phyloP scores from a whole-genome alignment of 2,113 vertebrate species.

The Stictonetta naevosa region DNA sequence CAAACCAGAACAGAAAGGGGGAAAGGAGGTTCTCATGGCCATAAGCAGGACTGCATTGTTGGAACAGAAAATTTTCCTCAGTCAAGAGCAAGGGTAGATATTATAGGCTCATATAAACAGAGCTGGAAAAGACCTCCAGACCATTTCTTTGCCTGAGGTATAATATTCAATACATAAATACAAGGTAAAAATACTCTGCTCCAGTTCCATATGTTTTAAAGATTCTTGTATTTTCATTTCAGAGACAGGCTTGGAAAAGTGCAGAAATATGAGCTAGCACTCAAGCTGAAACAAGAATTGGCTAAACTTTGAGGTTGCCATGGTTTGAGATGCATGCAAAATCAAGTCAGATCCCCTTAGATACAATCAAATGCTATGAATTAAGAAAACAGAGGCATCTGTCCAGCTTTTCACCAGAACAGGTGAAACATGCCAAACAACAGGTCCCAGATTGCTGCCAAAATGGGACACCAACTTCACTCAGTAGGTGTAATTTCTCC shows the following conservation, averaged over 20 bases:
- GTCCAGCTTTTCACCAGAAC: background rate
- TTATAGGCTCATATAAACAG: background rate
- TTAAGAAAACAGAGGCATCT: background rate
- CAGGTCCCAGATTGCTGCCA: background rate
- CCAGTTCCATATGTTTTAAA: background rate
- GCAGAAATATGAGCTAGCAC: background rate
- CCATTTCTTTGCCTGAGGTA: background rate
- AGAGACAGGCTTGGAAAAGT: background rate
- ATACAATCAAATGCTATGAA: background rate
- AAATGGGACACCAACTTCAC: background rate
- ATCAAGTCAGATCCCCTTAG: background rate
- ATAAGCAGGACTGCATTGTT: background rate
- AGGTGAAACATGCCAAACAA: background rate
- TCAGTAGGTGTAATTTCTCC: background rate
- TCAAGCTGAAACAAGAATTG: background rate
- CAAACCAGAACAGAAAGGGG: rapidly evolving
- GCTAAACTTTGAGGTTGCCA: background rate
- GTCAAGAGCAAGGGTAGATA: background rate
- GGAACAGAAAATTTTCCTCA: background rate
- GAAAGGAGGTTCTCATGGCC: background rate
- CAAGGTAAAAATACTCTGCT: background rate
- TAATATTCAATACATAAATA: background rate
- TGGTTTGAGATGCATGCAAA: background rate
- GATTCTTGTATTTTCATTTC: constrained; percentile 12
- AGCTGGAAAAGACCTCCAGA: background rate